phyloP scores from a whole-genome alignment of 2,888 invertebrate species.

The Mycalesis mineus region DNA sequence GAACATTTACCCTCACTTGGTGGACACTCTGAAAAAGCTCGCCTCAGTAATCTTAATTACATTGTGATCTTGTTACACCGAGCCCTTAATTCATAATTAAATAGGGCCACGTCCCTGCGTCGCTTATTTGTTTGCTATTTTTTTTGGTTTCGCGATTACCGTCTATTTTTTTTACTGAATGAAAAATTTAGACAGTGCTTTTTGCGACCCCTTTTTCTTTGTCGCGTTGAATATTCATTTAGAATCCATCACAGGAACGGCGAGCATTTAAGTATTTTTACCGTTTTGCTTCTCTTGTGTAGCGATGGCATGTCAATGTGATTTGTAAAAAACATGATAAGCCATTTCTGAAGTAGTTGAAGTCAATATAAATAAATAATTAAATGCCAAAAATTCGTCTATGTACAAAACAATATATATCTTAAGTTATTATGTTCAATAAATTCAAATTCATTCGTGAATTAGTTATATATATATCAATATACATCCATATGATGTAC shows the following conservation, averaged over 20 bases:
- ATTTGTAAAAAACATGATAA: not conserved
- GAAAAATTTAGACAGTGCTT: conserved; percentile 56
- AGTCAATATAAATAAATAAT: no score
- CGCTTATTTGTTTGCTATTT: conserved; percentile 72
- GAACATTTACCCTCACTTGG: conserved; percentile 63
- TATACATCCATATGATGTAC: no score
- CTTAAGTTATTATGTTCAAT: no score
- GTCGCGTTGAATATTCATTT: conserved; percentile 73
- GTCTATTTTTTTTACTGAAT: conserved; percentile 55
- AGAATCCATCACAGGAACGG: conserved; percentile 66
- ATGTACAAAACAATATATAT: no score
- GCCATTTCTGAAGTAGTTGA: not conserved
- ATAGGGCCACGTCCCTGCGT: conserved; percentile 67
- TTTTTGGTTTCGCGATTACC: conserved; percentile 64
- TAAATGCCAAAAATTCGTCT: no score
- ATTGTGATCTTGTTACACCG: conserved; percentile 75
- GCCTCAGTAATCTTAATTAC: conserved; percentile 76
- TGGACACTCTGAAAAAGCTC: conserved; percentile 60
- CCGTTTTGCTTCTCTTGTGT: conserved; percentile 52
- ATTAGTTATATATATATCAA: no score
- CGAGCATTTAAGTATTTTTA: conserved; percentile 60
- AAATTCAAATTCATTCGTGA: no score
- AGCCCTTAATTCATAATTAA: conserved; percentile 76
- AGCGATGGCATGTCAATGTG: conserved; percentile 3
- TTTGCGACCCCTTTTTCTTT: conserved; percentile 66